phyloP scores from a whole-genome alignment of 53 echinoderm and acorn worm genomes.

The Holothuria scabra region DNA sequence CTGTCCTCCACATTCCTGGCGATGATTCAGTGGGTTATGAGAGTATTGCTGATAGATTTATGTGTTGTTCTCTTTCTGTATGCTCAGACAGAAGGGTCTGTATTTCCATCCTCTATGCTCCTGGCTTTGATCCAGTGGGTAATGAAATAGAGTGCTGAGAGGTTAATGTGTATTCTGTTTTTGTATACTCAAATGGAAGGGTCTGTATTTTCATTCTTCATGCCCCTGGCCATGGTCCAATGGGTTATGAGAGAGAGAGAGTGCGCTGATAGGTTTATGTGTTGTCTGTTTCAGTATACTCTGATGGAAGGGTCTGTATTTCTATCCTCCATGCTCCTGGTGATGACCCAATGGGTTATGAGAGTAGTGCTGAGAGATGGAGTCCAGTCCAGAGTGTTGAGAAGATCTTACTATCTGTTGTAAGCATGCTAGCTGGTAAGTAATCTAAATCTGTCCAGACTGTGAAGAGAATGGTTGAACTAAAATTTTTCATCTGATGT shows the following conservation, averaged over 20 bases:
- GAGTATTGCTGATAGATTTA: conserved; percentile 25
- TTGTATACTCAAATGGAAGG: conserved; percentile 92
- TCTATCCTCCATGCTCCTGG: conserved; percentile 98
- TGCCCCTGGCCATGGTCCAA: conserved; percentile 97
- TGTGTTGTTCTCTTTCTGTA: conserved; percentile 51
- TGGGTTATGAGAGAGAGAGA: conserved; percentile 95
- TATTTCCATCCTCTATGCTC: conserved; percentile 96
- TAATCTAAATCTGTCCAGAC: no score
- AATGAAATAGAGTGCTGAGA: conserved; percentile 97
- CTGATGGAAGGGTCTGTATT: conserved; percentile 94
- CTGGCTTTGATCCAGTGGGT: conserved; percentile 98
- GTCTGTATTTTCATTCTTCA: conserved; percentile 97
- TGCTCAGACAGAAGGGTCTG: conserved; percentile 94
- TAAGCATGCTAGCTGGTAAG: conserved; percentile 97
- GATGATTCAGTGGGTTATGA: conserved; percentile 99
- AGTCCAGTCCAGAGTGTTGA: conserved; percentile 99
- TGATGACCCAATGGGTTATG: conserved; percentile 99
- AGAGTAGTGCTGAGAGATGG: conserved; percentile 99
- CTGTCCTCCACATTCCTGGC: conserved; percentile 95
- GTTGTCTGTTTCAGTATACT: conserved; percentile 67
- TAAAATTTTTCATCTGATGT: no score
- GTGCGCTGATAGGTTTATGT: background rate
- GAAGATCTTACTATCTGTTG: conserved; percentile 93
- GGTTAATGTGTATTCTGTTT: background rate
- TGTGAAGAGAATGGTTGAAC: no score